These are phyloP conservation scores for Chloroclystis v-ata DNA, from an alignment of 2,888 invertebrate species.

Conservation along the genomic window DNA sequence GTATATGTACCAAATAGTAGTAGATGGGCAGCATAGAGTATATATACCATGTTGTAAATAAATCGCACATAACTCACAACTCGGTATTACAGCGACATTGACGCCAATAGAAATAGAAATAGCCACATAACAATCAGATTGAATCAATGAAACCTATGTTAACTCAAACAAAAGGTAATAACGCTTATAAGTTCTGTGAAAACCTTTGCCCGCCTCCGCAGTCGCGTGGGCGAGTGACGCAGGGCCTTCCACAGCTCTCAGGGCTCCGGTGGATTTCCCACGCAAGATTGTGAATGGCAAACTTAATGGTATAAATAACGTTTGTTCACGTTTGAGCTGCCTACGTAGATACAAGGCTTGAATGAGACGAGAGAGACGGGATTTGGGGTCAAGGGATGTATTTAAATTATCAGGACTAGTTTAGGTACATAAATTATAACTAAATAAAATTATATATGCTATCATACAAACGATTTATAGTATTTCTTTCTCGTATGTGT, in stretches of 20 bases:
- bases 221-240: not conserved
- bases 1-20: no score
- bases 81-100: no score
- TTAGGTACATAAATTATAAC: no score
- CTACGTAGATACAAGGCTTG: not conserved
- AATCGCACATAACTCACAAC: no score
- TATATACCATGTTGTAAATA: no score
- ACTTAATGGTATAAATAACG: not conserved
- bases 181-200: not conserved
- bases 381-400: no score
- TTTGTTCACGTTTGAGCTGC: not conserved
- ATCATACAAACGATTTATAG: no score
- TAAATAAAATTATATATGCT: no score
- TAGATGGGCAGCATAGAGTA: no score
- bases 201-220: not conserved
- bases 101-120: not conserved
- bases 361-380: no score
- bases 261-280: constrained; percentile 11
- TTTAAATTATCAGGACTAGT: no score
- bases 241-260: not conserved
- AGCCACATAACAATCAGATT: not conserved
- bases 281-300: constrained; percentile 5
- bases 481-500: no score
- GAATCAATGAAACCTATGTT: not conserved
- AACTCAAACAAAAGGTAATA: not conserved